These are phyloP conservation scores for Thera obeliscata DNA, from an alignment of 2,888 invertebrate genomes.

Conservation along the genomic window DNA sequence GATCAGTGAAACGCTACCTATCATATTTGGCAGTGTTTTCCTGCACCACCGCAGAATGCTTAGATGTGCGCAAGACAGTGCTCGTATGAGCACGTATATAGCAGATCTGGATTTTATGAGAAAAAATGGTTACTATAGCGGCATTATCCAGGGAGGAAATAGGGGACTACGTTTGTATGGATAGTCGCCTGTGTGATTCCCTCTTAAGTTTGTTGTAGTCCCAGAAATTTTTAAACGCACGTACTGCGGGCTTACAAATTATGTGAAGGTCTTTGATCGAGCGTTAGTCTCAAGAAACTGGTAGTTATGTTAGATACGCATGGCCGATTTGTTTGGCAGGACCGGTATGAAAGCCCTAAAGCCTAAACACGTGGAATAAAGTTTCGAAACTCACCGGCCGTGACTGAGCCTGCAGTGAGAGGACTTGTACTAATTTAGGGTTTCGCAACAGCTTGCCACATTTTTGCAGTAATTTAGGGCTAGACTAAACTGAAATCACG, in stretches of 20 bases:
- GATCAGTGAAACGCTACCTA: too few relatives aligned
- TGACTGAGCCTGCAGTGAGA: slow-evolving; percentile 33
- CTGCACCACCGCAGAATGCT: too few relatives aligned
- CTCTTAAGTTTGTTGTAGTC: too few relatives aligned
- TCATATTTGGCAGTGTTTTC: too few relatives aligned
- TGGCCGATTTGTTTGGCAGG: not conserved
- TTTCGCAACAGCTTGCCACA: slow-evolving; percentile 30
- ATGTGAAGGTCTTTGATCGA: not conserved
- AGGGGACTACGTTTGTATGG: too few relatives aligned
- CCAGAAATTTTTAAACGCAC: too few relatives aligned
- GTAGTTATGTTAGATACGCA: slow-evolving; percentile 3
- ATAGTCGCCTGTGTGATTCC: too few relatives aligned
- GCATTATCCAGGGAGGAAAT: too few relatives aligned
- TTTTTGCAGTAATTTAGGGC: slow-evolving; percentile 30
- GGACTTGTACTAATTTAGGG: slow-evolving; percentile 30
- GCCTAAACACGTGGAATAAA: slow-evolving; percentile 23
- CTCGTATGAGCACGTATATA: too few relatives aligned
- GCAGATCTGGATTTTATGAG: too few relatives aligned
- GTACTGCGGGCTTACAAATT: not conserved
- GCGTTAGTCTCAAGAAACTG: not conserved
- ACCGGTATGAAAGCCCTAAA: slow-evolving; percentile 21
- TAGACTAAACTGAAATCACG: slow-evolving; percentile 8
- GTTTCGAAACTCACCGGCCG: slow-evolving; percentile 31
- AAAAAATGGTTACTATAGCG: too few relatives aligned
- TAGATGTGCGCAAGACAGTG: too few relatives aligned